Evolutionary conservation across 2,113 vertebrate genomes (phyloP), one percentile per base, ranked within the genome.

Genomic region (Orycteropus afer): DNA sequence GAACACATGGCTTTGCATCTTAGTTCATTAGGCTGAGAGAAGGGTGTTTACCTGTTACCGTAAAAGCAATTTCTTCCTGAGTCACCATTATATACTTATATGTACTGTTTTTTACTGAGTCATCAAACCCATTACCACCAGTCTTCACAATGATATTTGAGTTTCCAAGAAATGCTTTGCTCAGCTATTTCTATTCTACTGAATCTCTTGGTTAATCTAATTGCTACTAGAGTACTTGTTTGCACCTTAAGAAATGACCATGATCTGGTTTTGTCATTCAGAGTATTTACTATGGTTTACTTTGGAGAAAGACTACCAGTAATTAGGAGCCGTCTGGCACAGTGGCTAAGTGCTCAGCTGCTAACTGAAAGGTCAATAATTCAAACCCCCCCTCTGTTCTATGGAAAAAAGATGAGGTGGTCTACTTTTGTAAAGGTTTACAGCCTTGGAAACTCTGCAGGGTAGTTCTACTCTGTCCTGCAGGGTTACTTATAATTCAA

Each of bases 91-190:
- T 25, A 2, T 63, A 25, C 25, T 32, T 7, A 17, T 71, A 73
- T 17, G 22, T 32, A 45, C 53, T 53, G 1, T 34, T 55, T 86
- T 93, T 82, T 51, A 65, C 17, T 14, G 17, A 51, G 11, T 74
- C 57, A 18, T 77, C 55, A 40, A 65, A 55, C 17, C 76, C 53
- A 11, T 51, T 87, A 47, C 18, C 3, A n/a, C 22, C 32, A 8
- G 40, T 86, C 40, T 89, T 93, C 42, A 78, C 74, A 81, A 78
- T 77, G 32, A 18, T 55, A 11, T 73, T 91, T 91, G 59, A 96
- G 82, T 61, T 77, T 95, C 37, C n/a, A 79, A 29, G 12, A 94
- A 65, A 57, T 55, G 42, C 23, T 73, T 91, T 37, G 37, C 15
- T 71, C 67, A 51, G 20, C 51, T 51, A 27, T 11, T 40, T 88